A percentile compares a stretch with the other conserved stretches of the same genome.
phyloP scores from a whole-genome alignment of 2,113 vertebrate genomes.

The Lepus europaeus region DNA sequence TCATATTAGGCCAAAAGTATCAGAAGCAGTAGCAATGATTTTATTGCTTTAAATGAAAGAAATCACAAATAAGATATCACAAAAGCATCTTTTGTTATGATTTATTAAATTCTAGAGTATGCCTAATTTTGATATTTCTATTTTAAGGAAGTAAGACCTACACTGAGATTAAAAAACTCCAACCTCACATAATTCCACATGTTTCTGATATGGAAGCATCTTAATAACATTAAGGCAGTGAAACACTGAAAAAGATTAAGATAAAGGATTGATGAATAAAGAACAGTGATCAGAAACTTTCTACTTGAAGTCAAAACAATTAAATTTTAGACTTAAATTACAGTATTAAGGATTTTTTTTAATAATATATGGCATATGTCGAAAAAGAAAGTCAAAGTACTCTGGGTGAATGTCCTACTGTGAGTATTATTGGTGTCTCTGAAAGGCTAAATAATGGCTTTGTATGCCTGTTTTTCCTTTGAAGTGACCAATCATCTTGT shows the following conservation, averaged over 20 bases:
- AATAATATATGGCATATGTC: not conserved
- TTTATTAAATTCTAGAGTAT: conserved; percentile 24
- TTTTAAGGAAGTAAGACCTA: conserved; percentile 13
- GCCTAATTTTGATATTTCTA: not conserved
- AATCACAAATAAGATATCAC: not conserved
- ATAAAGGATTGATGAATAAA: not conserved
- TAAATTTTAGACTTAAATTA: conserved; percentile 42
- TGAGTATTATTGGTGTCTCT: conserved; percentile 46
- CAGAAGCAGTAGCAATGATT: not conserved
- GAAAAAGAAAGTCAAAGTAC: not conserved
- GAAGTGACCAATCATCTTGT: not conserved
- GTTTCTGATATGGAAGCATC: not conserved
- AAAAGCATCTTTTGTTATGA: conserved; percentile 6
- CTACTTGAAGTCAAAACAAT: not conserved
- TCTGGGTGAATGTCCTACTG: not conserved
- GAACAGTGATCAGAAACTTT: conserved; percentile 20
- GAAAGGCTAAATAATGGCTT: not conserved
- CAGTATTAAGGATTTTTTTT: not conserved
- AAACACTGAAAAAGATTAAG: not conserved
- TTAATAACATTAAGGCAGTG: conserved; percentile 28
- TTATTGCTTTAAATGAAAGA: conserved; percentile 48
- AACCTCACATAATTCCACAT: not conserved
- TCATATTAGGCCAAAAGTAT: not conserved
- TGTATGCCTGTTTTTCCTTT: not conserved
- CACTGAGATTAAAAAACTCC: not conserved